Conservation (phyloP, 2,113 vertebrate species). For the Deroptyus accipitrinus region DNA sequence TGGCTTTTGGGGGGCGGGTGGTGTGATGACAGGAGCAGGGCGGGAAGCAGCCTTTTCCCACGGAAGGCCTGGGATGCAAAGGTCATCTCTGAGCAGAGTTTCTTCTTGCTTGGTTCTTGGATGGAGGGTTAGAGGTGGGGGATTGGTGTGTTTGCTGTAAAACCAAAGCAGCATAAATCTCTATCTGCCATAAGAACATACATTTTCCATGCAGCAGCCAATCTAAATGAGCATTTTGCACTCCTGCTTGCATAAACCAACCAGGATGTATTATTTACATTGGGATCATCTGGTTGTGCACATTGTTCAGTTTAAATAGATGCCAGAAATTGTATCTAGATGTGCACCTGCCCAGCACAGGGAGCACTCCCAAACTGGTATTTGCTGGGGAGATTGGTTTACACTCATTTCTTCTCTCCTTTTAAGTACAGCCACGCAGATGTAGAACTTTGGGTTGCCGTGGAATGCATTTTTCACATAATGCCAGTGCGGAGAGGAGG, state of each 20-base stretch:
- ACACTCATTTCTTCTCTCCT: slow-evolving; percentile 75
- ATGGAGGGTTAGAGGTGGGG: background rate
- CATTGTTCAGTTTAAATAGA: slow-evolving; percentile 82
- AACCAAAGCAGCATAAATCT: background rate
- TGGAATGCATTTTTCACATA: slow-evolving; percentile 65
- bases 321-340: slow-evolving; percentile 82
- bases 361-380: slow-evolving; percentile 69
- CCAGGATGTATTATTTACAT: slow-evolving; percentile 75
- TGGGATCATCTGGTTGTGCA: slow-evolving; percentile 75
- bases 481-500: slow-evolving; percentile 65
- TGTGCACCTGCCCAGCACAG: slow-evolving; percentile 75
- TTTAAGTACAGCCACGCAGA: slow-evolving; percentile 77
- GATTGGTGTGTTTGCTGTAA: background rate
- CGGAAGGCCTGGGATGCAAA: background rate
- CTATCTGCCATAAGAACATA: background rate
- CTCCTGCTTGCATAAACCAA: slow-evolving; percentile 8
- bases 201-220: background rate
- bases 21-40: background rate
- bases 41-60: background rate
- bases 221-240: background rate
- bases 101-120: background rate
- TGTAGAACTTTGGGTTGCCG: slow-evolving; percentile 65
- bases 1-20: background rate
- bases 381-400: slow-evolving; percentile 80
- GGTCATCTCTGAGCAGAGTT: background rate